Evolutionary conservation across 2,797 vertebrate genomes (phyloP), one percentile per base, ranked within the genome.

Genomic region (Sitta carolinensis): DNA sequence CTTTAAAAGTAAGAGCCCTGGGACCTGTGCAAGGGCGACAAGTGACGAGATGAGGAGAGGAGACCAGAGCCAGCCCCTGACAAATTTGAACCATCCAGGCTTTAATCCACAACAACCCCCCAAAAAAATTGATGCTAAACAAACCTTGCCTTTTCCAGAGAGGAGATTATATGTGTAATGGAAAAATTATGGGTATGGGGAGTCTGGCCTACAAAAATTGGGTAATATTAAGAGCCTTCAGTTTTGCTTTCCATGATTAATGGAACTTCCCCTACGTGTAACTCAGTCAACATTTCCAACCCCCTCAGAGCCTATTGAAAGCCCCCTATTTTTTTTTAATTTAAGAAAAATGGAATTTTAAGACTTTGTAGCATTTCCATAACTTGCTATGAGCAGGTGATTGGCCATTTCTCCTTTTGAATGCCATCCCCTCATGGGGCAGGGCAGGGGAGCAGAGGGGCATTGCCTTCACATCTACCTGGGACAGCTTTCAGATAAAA

Each of bases 51-150:
- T 94, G 95, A 93, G 85, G 91, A 96, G 95, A 92, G 92, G 93
- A 87, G 92, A 95, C 83, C 59, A 42, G 91, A 95, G 92, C 94
- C 96, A 98, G 83, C 69, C 52, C 76, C 89, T 96, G 95, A 96
- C 95, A 97, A 96, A 96, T 97, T 94, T 96, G 96, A 97, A 96
- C 96, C 94, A 96, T 93, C 76, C 92, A 83, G 47, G 93, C 79
- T 96, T 86, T 77, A 91, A 87, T 94, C 75, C 61, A 84, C 79
- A 88, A 84, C 66, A 81, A 92, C 32, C 40, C 8, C 42, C 25
- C 6, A 52, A 84, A 55, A 68, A 91, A 64, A 58, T 6, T 80
- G 16, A 80, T 78, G 50, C 55, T 91, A 87, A 93, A 86, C 92
- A 93, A 96, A 66, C 54, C 61, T 78, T 40, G 68, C 42, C 58